These are phyloP conservation scores for Pachyrhynchus sulphureomaculatus DNA, from an alignment of 1,140 invertebrate species.

Conservation along the genomic window DNA sequence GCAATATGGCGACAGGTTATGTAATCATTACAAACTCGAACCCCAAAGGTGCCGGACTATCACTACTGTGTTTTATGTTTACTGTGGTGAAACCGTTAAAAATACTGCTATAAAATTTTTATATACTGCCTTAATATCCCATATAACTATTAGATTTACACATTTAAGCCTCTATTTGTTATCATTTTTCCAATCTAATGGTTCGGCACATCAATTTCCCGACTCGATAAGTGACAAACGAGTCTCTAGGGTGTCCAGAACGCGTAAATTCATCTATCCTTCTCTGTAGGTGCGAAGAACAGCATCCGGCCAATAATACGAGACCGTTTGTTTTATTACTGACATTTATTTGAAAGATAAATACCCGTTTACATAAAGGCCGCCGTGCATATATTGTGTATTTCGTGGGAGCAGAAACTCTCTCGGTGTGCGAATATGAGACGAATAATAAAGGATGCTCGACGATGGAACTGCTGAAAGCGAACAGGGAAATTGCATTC, in stretches of 20 bases:
- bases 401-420: background rate
- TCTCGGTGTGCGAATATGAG: background rate
- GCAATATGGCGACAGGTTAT: too few relatives aligned
- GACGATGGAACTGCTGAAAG: background rate
- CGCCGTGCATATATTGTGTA: background rate
- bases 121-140: too few relatives aligned
- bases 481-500: conserved; percentile 5
- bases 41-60: too few relatives aligned
- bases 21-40: too few relatives aligned
- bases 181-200: too few relatives aligned
- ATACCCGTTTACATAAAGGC: conserved; percentile 4
- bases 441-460: conserved; percentile 1
- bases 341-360: conserved; percentile 5
- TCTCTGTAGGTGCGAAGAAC: background rate
- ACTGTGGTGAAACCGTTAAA: too few relatives aligned
- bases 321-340: conserved; percentile 3
- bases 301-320: conserved; percentile 3
- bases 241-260: conserved; percentile 2
- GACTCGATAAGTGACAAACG: conserved; percentile 5
- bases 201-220: background rate
- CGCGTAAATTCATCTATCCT: conserved; percentile 1
- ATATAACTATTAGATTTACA: too few relatives aligned
- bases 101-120: too few relatives aligned
- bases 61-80: too few relatives aligned
- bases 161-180: too few relatives aligned